Percentiles rank a stretch among this genome's conserved stretches.
These are phyloP conservation scores for Cydia pomonella DNA, from an alignment of 1,140 invertebrate species.

Conservation along the genomic window DNA sequence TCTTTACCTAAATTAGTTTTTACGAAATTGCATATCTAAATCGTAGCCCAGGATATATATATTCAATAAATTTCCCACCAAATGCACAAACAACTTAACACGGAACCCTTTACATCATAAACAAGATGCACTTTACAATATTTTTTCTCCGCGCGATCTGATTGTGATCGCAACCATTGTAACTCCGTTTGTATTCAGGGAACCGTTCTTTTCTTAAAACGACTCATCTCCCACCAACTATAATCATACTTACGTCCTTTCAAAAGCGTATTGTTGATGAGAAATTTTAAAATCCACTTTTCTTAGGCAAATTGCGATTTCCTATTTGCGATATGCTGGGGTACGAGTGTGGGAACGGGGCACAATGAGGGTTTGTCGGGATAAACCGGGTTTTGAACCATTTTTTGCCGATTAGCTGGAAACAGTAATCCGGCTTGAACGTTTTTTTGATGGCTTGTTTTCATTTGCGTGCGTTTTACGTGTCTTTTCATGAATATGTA, in stretches of 20 bases:
- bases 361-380: constrained; percentile 26
- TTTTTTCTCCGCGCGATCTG: constrained; percentile 58
- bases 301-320: constrained; percentile 62
- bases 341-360: constrained; percentile 61
- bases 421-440: constrained; percentile 12
- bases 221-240: not conserved
- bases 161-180: constrained; percentile 70
- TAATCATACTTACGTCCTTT: not conserved
- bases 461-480: not conserved
- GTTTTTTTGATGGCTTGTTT: constrained; percentile 30
- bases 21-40: no score
- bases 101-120: constrained; percentile 1
- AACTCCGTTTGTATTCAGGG: constrained; percentile 54
- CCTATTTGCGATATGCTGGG: constrained; percentile 51
- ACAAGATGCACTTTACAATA: constrained; percentile 5
- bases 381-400: constrained; percentile 24
- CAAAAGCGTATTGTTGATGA: constrained; percentile 53
- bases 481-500: not conserved
- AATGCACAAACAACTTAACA: not conserved
- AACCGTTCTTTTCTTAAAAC: not conserved
- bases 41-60: not conserved
- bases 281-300: constrained; percentile 61
- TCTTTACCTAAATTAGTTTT: no score
- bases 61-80: no score
- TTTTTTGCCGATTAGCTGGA: not conserved